phyloP scores from a whole-genome alignment of 2,113 vertebrate genomes.

The Corydoras maculifer region DNA sequence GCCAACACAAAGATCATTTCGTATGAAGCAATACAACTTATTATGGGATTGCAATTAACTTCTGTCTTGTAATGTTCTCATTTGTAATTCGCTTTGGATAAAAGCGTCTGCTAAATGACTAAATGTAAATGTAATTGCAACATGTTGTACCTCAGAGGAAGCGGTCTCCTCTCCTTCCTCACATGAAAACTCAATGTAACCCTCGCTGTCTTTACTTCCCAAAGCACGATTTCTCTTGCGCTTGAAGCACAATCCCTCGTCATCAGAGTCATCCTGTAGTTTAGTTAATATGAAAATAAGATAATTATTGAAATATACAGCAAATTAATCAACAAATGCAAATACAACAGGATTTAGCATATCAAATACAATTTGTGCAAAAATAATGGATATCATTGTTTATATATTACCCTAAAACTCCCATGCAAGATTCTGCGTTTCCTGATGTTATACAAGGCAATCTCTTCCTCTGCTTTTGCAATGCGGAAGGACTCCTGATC shows the following conservation, averaged over 20 bases:
- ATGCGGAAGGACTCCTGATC: slow-evolving; percentile 74
- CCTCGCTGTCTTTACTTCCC: slow-evolving; percentile 29
- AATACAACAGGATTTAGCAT: background rate
- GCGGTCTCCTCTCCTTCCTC: slow-evolving; percentile 79
- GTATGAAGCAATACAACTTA: background rate
- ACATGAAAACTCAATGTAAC: slow-evolving; percentile 73
- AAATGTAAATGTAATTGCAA: background rate
- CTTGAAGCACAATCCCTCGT: slow-evolving; percentile 58
- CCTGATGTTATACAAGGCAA: slow-evolving; percentile 72
- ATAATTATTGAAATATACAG: background rate
- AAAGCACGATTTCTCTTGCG: slow-evolving; percentile 49
- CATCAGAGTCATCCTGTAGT: slow-evolving; percentile 74
- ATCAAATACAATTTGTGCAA: background rate
- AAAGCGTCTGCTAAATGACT: no score
- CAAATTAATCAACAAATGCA: no score
- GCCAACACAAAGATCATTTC: background rate
- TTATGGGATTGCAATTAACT: no score
- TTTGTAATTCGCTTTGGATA: no score
- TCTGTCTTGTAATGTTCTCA: no score
- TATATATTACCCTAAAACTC: slow-evolving; percentile 55
- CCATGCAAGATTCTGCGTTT: slow-evolving; percentile 70
- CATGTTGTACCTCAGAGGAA: slow-evolving; percentile 59
- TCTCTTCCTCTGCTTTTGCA: slow-evolving; percentile 86
- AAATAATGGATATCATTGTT: no score
- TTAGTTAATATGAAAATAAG: slow-evolving; percentile 8